A percentile compares a stretch with the other conserved stretches of the same genome.
phyloP scores from a whole-genome alignment of 2,797 vertebrate species.

The Anguilla megastoma region DNA sequence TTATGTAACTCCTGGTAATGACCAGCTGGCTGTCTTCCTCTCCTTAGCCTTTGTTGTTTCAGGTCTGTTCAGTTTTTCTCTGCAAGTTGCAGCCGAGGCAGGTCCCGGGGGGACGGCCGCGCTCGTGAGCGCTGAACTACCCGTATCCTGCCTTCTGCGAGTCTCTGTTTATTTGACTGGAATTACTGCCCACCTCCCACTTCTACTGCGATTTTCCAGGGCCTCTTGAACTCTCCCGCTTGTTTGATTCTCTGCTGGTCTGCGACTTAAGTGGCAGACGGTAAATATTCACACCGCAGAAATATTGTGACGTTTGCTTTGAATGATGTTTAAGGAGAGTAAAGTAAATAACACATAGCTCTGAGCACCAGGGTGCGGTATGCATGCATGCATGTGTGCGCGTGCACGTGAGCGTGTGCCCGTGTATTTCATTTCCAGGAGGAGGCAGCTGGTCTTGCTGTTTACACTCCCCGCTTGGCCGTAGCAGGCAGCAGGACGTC shows the following conservation, averaged over 20 bases:
- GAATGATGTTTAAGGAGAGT: not conserved
- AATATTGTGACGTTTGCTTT: not conserved
- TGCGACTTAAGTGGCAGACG: not conserved
- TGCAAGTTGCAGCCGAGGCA: not conserved
- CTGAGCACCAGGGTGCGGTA: not conserved
- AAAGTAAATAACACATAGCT: not conserved
- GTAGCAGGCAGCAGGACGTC: slow-evolving; percentile 31
- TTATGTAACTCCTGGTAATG: slow-evolving; percentile 35
- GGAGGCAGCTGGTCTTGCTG: not conserved
- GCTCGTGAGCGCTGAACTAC: not conserved
- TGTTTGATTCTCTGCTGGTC: not conserved
- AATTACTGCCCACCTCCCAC: not conserved
- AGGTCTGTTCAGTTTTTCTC: not conserved
- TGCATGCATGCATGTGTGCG: slow-evolving; percentile 14
- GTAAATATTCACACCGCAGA: slow-evolving; percentile 2
- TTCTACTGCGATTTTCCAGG: not conserved
- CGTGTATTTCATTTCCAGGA: not conserved
- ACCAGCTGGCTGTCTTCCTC: slow-evolving; percentile 9
- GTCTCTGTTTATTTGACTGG: not conserved
- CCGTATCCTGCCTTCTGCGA: not conserved
- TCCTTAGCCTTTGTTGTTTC: not conserved
- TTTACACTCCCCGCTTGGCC: not conserved
- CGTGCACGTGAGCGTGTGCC: slow-evolving; percentile 27
- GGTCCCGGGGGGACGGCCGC: not conserved
- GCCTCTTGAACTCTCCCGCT: not conserved